Conservation (phyloP, 1,140 invertebrate species). For the Listronotus oregonensis region DNA sequence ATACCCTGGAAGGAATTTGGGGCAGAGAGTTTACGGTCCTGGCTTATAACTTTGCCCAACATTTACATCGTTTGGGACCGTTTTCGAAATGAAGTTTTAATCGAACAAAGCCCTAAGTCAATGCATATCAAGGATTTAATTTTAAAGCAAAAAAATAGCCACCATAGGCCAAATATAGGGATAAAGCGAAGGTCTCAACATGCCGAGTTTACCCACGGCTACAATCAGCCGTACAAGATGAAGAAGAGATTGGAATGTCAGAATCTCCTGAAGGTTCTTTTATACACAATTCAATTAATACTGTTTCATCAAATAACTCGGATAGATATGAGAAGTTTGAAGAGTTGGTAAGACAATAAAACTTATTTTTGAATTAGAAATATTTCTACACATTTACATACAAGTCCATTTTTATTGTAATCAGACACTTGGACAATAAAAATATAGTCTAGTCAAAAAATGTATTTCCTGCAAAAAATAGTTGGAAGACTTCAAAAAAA, state of each 20-base stretch:
- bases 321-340: slow-evolving; percentile 40
- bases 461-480: too few relatives aligned
- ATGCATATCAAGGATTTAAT: slow-evolving; percentile 40
- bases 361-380: too few relatives aligned
- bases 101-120: slow-evolving; percentile 40
- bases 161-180: not conserved
- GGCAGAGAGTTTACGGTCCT: slow-evolving; percentile 32
- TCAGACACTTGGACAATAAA: too few relatives aligned
- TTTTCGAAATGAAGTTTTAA: slow-evolving; percentile 34
- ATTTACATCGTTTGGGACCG: slow-evolving; percentile 39
- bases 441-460: too few relatives aligned
- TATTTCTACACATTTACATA: too few relatives aligned
- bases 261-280: slow-evolving; percentile 37
- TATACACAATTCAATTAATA: slow-evolving; percentile 38
- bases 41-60: slow-evolving; percentile 39
- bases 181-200: not conserved
- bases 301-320: slow-evolving; percentile 8
- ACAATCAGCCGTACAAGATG: slow-evolving; percentile 13
- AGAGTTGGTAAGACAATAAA: slow-evolving; percentile 32
- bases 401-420: too few relatives aligned
- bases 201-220: not conserved
- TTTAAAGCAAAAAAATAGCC: slow-evolving; percentile 28
- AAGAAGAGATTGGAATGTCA: slow-evolving; percentile 29
- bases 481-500: too few relatives aligned
- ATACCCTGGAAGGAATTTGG: slow-evolving; percentile 43